phyloP scores from a whole-genome alignment of 1,140 invertebrate species.

The Achatina immaculata region DNA sequence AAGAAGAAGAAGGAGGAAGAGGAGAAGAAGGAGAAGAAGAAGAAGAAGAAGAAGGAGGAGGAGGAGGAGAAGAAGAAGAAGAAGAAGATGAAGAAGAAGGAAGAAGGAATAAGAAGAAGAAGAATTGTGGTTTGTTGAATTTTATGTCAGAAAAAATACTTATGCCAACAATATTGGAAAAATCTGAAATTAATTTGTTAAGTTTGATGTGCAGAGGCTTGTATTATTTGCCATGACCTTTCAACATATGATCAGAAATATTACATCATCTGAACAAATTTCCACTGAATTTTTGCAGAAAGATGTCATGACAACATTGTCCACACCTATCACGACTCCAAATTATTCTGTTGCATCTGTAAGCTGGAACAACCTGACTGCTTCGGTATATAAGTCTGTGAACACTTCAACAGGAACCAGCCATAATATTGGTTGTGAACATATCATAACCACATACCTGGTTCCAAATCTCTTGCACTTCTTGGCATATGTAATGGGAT shows the following conservation, averaged over 20 bases:
- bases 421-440: slow-evolving; percentile 58
- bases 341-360: slow-evolving; percentile 6
- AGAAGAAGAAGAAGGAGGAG: background rate
- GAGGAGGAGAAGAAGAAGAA: slow-evolving; percentile 8
- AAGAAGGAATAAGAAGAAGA: no score
- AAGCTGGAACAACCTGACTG: background rate
- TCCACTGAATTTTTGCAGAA: background rate
- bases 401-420: background rate
- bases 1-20: slow-evolving; percentile 9
- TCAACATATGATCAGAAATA: no score
- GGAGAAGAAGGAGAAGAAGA: slow-evolving; percentile 9
- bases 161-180: no score
- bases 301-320: background rate
- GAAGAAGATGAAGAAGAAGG: no score
- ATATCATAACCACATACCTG: slow-evolving; percentile 80
- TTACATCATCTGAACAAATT: background rate
- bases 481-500: slow-evolving; percentile 81
- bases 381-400: background rate
- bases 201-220: no score
- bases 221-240: no score
- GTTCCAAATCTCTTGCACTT: slow-evolving; percentile 85
- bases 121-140: no score
- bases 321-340: slow-evolving; percentile 32
- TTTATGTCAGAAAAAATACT: no score
- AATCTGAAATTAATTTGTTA: no score